Evolutionary conservation across 2,888 invertebrate genomes (phyloP).

Genomic region (Syritta pipiens): DNA sequence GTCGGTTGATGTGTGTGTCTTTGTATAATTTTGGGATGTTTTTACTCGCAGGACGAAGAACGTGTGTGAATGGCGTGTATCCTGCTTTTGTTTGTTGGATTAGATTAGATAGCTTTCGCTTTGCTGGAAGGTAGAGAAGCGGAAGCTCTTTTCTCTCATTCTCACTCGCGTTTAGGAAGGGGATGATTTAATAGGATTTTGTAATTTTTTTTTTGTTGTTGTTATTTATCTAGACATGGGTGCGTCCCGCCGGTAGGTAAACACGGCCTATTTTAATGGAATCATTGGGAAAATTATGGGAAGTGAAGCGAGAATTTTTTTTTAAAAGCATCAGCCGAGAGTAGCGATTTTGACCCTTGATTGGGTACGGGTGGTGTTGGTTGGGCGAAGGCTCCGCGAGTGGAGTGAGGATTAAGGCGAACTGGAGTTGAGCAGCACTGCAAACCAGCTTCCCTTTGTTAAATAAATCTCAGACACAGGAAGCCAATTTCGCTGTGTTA

Average conservation of each 20-base stretch:
- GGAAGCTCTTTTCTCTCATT: too few relatives aligned
- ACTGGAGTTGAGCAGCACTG: too few relatives aligned
- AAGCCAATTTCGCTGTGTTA: too few relatives aligned
- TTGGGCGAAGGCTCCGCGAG: too few relatives aligned
- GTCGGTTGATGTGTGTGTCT: constrained; percentile 55
- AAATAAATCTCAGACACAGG: too few relatives aligned
- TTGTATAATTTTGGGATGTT: constrained; percentile 57
- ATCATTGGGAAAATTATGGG: constrained; percentile 50
- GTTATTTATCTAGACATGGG: constrained; percentile 37
- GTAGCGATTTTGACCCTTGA: too few relatives aligned
- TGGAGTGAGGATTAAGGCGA: too few relatives aligned
- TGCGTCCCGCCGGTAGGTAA: constrained; percentile 44
- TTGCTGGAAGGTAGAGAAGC: background rate
- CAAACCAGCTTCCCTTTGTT: too few relatives aligned
- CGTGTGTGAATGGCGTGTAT: constrained; percentile 45
- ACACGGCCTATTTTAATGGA: constrained; percentile 39
- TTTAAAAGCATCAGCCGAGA: constrained; percentile 8
- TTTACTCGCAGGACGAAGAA: constrained; percentile 15
- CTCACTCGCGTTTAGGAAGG: too few relatives aligned
- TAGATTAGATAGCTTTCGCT: constrained; percentile 52
- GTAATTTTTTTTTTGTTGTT: constrained; percentile 20
- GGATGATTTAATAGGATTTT: constrained; percentile 66
- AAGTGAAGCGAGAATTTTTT: constrained; percentile 18
- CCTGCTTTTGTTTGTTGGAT: constrained; percentile 60
- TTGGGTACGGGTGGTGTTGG: too few relatives aligned